Conservation (phyloP, 2,113 vertebrate genomes). For the Grus americana region DNA sequence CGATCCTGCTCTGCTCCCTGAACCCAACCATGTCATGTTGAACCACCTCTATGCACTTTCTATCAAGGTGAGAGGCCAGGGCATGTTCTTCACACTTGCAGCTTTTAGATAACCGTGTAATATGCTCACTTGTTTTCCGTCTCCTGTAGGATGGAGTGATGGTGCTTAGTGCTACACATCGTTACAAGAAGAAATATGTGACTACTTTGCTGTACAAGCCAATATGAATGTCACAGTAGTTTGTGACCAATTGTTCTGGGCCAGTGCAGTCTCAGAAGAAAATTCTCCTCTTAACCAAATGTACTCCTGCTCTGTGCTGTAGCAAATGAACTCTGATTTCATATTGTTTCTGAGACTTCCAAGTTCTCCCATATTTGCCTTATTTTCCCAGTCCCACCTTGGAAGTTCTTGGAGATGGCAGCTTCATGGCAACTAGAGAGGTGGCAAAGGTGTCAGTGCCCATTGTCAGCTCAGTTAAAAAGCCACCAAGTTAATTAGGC, state of each 20-base stretch:
- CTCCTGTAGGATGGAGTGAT: constrained; percentile 92
- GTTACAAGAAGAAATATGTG: constrained; percentile 98
- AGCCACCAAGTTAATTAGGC: not conserved
- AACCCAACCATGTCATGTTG: constrained; percentile 98
- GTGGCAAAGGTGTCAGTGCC: not conserved
- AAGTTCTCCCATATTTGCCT: constrained; percentile 17
- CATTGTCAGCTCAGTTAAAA: not conserved
- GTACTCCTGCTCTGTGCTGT: constrained; percentile 21
- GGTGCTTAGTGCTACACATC: constrained; percentile 96
- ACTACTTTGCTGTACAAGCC: constrained; percentile 98
- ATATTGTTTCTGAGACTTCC: constrained; percentile 58
- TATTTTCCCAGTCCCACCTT: not conserved
- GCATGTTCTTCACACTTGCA: not conserved
- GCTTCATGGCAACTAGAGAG: not conserved
- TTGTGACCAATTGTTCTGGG: not conserved
- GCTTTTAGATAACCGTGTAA: not conserved
- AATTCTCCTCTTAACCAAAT: constrained; percentile 8
- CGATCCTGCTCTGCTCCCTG: constrained; percentile 94
- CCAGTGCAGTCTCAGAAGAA: not conserved
- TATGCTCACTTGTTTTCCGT: not conserved
- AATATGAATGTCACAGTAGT: constrained; percentile 72
- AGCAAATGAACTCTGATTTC: constrained; percentile 46
- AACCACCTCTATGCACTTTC: constrained; percentile 97
- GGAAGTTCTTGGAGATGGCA: constrained; percentile 43
- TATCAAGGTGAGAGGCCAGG: constrained; percentile 84